phyloP scores from a whole-genome alignment of 2,113 vertebrate genomes.

The Cephalopterus ornatus region DNA sequence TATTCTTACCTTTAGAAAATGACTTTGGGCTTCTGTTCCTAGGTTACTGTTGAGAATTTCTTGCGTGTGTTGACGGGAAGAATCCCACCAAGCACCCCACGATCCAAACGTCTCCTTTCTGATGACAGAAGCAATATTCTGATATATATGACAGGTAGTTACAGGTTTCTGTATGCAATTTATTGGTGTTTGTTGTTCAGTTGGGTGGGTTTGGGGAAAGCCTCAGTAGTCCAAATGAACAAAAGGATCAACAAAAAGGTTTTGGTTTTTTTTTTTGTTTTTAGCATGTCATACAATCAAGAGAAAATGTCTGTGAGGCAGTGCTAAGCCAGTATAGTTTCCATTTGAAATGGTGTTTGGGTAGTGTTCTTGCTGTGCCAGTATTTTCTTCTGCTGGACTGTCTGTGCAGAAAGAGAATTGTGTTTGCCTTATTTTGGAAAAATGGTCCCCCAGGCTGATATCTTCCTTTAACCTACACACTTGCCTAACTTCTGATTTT shows the following conservation, averaged over 20 bases:
- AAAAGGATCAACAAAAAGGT: neutral
- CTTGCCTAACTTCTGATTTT: neutral
- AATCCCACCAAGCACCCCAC: slow-evolving; percentile 90
- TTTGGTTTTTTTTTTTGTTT: neutral
- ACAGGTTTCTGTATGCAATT: neutral
- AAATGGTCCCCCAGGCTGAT: rapidly evolving
- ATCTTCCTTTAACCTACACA: neutral
- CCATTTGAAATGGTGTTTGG: neutral
- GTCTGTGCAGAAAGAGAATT: neutral
- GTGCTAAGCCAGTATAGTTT: neutral
- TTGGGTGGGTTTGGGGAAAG: neutral
- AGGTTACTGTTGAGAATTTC: slow-evolving; percentile 99
- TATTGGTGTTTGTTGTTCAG: neutral
- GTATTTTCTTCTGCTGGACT: neutral
- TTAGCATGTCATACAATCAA: neutral
- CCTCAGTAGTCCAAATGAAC: neutral
- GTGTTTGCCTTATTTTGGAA: neutral
- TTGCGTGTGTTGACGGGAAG: slow-evolving; percentile 92
- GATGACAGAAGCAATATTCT: slow-evolving; percentile 98
- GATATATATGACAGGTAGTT: slow-evolving; percentile 94
- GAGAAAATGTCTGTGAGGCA: neutral
- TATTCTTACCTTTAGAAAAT: neutral
- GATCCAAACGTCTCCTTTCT: slow-evolving; percentile 94
- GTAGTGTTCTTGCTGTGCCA: neutral
- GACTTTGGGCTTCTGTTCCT: neutral